These are phyloP conservation scores for Limnothrissa miodon DNA, from an alignment of 2,113 vertebrate genomes.

Conservation along the genomic window DNA sequence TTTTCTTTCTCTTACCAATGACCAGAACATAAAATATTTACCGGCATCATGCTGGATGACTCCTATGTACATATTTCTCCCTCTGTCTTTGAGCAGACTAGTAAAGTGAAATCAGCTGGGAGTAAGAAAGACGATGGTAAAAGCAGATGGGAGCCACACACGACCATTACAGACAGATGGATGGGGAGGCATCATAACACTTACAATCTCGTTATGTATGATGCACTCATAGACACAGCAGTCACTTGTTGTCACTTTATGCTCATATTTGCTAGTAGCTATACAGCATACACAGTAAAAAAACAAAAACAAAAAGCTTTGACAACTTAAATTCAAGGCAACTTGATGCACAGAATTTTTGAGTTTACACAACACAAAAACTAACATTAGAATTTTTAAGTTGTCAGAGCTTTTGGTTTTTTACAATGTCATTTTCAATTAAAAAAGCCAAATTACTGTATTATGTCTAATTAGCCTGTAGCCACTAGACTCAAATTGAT, in stretches of 20 bases:
- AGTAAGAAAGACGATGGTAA: slow-evolving; percentile 48
- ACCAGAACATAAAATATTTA: neutral
- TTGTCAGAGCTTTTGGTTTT: too few relatives aligned
- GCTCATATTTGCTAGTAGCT: neutral
- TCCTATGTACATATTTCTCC: slow-evolving; percentile 20
- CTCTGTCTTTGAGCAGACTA: slow-evolving; percentile 30
- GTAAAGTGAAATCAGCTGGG: slow-evolving; percentile 61
- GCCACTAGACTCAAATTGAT: neutral
- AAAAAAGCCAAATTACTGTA: too few relatives aligned
- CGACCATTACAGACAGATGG: slow-evolving; percentile 51
- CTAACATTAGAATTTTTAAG: too few relatives aligned
- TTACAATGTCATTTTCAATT: too few relatives aligned
- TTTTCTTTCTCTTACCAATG: neutral
- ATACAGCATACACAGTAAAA: neutral
- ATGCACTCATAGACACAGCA: neutral
- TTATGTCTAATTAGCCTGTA: neutral
- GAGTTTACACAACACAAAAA: too few relatives aligned
- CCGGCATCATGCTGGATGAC: neutral
- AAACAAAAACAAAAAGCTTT: too few relatives aligned
- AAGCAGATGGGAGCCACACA: slow-evolving; percentile 70
- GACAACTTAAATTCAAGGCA: too few relatives aligned
- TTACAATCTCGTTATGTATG: neutral
- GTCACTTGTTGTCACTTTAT: neutral
- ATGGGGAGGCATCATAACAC: neutral
- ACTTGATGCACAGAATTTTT: too few relatives aligned